Base-by-base conservation (phyloP, 2,113 vertebrate genomes). In the Oreochromis aureus region DNA sequence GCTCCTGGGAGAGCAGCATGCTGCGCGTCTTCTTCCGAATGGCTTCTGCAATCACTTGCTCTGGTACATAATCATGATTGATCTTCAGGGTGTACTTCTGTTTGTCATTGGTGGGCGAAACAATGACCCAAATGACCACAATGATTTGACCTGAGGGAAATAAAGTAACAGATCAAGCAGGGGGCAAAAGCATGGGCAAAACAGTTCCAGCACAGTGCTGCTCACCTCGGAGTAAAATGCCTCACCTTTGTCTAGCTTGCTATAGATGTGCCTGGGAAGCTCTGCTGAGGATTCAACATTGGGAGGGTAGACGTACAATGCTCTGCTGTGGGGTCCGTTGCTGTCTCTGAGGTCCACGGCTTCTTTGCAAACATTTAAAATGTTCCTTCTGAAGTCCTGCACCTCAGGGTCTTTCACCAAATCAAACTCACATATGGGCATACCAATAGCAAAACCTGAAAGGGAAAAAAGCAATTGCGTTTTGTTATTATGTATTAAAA, bases 61-160 rank as follows among this genome's bases (percentile, higher is more conserved):
- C 98, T 66, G 99, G 99, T 78, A 99, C 98, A 92, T 95, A 98
- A 95, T 99, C 99, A 5, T 99, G 99, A 92, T 98, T 99, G 96
- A 99, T 99, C 96, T 99, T 99, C 91, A 99, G 95, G 48, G 99
- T 99, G 89, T 99, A 99, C 92, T 99, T 99, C 94, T 99, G 99
- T 83, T 99, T 99, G 91, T 99, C 98, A 27, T 99, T 99, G 96
- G 98, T 99, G 87, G 98, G 98, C 27, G 98, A 99, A 87, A 99
- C 98, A 87, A 99, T 99, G 80, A 99, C 99, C 99, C 99, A 99
- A 91, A 99, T 99, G 51, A 99, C 98, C 87, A 99, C 98, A 85
- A 99, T 99, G 93, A 99, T 99, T 97, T 99, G 98, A 92, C 99
- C 99, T 99, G 83, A 46, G 80, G 83, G 94, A 19, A 92, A 91